Conservation (phyloP, 2,888 invertebrate genomes). For the Eilema caniola region DNA sequence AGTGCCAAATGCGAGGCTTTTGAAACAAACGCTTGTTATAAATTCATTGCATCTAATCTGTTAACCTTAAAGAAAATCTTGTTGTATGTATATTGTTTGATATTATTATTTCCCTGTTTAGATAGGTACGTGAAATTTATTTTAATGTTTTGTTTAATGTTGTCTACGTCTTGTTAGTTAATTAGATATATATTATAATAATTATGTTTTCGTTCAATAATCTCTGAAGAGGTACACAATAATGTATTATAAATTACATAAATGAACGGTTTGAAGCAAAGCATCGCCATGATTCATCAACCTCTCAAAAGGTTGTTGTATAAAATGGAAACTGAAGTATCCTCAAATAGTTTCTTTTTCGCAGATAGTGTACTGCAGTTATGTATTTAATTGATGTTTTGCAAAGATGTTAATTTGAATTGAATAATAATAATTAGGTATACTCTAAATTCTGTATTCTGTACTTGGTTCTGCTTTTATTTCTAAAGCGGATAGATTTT, state of each 20-base stretch:
- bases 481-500: background rate
- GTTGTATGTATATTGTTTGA: background rate
- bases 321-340: slow-evolving; percentile 25
- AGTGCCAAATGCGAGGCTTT: slow-evolving; percentile 56
- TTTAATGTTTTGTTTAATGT: slow-evolving; percentile 24
- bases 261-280: slow-evolving; percentile 32
- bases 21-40: slow-evolving; percentile 48
- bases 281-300: slow-evolving; percentile 28
- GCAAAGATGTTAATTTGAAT: background rate
- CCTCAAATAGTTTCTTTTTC: slow-evolving; percentile 18
- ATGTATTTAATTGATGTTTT: background rate
- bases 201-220: slow-evolving; percentile 22
- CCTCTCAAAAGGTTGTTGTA: slow-evolving; percentile 28
- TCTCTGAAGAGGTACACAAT: slow-evolving; percentile 8
- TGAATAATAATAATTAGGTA: too few species aligned
- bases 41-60: slow-evolving; percentile 34
- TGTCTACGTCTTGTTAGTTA: slow-evolving; percentile 37
- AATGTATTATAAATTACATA: slow-evolving; percentile 20
- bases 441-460: background rate
- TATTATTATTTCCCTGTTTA: background rate
- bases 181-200: slow-evolving; percentile 25
- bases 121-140: slow-evolving; percentile 13
- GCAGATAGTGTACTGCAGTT: slow-evolving; percentile 47
- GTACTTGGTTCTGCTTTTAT: background rate
- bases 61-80: slow-evolving; percentile 26